Base-by-base conservation (phyloP, 1,140 invertebrate genomes). In the Heliconius nattereri region DNA sequence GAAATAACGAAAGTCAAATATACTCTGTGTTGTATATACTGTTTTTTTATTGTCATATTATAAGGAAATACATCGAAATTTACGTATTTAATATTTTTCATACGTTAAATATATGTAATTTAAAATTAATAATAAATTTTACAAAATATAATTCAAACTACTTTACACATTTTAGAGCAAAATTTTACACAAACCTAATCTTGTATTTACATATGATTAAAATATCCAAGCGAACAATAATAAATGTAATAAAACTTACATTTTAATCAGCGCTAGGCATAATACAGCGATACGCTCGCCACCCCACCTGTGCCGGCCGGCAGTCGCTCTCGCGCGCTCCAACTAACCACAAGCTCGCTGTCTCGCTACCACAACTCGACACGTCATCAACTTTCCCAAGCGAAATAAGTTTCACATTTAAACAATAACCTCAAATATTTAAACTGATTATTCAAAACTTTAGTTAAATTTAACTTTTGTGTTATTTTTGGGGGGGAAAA, bases 321-420 rank as follows among this genome's bases (percentile, higher is more conserved):
- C 87, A 91, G 90, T 92, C 87, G 84, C 85, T 83, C 75, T 72
- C 81, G 85, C 88, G 89, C 89, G 85, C 76, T 75, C 78, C 79
- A 26, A 29, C 60, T 19, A 78, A 71, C 70, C 80, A 83, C 57
- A 79, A 76, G 85, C 26, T 86, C 60, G 74, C 75, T 70, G 81
- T 45, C 81, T 73, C 54, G 84, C 82, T 80, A 13, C 45, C 32
- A 75, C 20, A 76, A 40, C 52, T 52, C 81, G 79, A 89, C 90
- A 91, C 90, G 87, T 91, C 88, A 90, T 85, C 87, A 91, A 90
- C 88, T 90, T 91, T 90, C 87, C 83, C 85, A 88, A 82, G 70
- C 84, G 82, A 76, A 82, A 78, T 80, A 85, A 90, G 85, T 89
- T 86, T 87, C 83, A 81, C 78, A 79, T 76, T 60, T 76, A 81